Conservation (phyloP, 2,113 vertebrate species). For the Geococcyx californianus region DNA sequence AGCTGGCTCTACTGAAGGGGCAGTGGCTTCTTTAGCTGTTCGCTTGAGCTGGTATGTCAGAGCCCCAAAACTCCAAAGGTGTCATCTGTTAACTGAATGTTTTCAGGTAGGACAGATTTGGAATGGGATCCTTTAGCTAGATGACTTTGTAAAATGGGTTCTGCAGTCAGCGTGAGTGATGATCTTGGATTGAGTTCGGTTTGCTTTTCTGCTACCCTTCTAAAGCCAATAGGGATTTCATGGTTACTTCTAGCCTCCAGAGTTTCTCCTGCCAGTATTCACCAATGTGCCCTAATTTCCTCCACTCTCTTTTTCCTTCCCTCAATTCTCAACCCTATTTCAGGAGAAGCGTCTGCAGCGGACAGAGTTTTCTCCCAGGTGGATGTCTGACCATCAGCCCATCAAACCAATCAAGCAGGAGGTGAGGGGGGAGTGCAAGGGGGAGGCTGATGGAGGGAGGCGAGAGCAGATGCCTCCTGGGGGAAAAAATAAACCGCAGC, state of each 20-base stretch:
- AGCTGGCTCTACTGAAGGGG: neutral
- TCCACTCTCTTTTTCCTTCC: constrained; percentile 66
- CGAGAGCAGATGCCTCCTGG: constrained; percentile 59
- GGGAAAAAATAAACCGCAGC: constrained; percentile 52
- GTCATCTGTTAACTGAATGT: neutral
- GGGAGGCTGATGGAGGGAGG: constrained; percentile 34
- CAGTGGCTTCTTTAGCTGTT: neutral
- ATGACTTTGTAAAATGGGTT: neutral
- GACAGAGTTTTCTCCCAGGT: constrained; percentile 81
- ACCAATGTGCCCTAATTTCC: constrained; percentile 57
- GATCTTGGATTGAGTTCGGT: constrained; percentile 39
- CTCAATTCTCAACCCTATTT: constrained; percentile 55
- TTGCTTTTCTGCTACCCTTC: constrained; percentile 35
- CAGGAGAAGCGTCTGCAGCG: constrained; percentile 87
- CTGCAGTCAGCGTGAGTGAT: neutral
- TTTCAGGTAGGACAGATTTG: constrained; percentile 23
- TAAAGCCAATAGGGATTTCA: constrained; percentile 48
- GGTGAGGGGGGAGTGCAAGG: constrained; percentile 74
- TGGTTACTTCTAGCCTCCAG: constrained; percentile 28
- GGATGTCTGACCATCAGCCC: constrained; percentile 79
- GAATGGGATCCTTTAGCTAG: neutral
- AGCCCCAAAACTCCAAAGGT: neutral
- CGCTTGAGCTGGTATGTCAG: neutral
- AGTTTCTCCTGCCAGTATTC: constrained; percentile 46
- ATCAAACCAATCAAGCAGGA: constrained; percentile 77